These are phyloP conservation scores for Pollachius pollachius DNA, from an alignment of 2,113 vertebrate genomes.

Conservation along the genomic window DNA sequence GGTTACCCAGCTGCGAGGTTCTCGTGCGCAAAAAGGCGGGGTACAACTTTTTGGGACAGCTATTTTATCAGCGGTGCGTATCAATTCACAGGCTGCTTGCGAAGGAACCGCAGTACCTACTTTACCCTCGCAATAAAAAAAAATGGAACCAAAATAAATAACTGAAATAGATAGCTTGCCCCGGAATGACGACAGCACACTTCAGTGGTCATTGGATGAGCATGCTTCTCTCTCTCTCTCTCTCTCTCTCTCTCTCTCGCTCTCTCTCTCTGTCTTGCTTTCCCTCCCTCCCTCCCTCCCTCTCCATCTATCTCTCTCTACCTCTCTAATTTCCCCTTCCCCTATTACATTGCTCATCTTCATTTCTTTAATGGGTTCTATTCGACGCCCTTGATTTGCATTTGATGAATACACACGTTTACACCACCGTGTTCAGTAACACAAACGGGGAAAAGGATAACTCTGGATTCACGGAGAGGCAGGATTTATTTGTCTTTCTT, in stretches of 20 bases:
- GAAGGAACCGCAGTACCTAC: not conserved
- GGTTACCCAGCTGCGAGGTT: constrained; percentile 21
- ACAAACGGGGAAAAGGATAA: no score
- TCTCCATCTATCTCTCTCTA: not conserved
- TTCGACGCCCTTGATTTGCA: not conserved
- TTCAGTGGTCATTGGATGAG: no score
- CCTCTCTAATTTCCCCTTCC: not conserved
- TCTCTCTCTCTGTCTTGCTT: not conserved
- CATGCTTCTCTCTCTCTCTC: no score
- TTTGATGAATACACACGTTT: no score
- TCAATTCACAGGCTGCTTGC: constrained; percentile 24
- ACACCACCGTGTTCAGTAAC: constrained; percentile 46
- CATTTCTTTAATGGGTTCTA: not conserved
- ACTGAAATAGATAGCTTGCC: not conserved
- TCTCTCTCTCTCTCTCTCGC: not conserved
- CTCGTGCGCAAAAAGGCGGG: constrained; percentile 18
- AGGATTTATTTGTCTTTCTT: no score
- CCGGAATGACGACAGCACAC: no score
- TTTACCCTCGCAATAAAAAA: constrained; percentile 19
- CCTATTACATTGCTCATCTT: not conserved
- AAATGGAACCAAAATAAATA: no score
- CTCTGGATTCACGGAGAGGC: no score
- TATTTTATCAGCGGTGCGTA: constrained; percentile 24
- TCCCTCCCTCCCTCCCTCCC: not conserved
- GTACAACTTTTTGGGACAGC: constrained; percentile 31